Conservation (phyloP, 2,113 vertebrate genomes). For the Sardina pilchardus region DNA sequence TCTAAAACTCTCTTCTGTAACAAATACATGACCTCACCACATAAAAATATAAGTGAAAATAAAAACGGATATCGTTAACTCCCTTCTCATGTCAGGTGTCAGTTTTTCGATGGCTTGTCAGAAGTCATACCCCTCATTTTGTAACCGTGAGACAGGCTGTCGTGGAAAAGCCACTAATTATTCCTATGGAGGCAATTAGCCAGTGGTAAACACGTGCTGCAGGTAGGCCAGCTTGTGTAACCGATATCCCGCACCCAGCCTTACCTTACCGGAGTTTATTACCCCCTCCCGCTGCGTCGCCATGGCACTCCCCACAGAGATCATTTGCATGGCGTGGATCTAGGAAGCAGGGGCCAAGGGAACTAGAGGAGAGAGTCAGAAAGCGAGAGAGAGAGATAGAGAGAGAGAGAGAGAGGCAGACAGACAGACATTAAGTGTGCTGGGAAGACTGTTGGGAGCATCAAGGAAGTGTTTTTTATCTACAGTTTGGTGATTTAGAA, state of each 20-base stretch:
- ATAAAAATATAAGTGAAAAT: too few species aligned
- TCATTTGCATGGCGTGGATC: constrained; percentile 73
- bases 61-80: too few species aligned
- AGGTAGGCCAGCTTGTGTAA: constrained; percentile 56
- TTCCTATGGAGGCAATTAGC: background rate
- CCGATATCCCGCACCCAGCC: constrained; percentile 53
- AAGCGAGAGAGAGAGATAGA: background rate
- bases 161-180: too few species aligned
- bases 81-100: too few species aligned
- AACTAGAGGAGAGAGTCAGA: constrained; percentile 10
- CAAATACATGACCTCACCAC: too few species aligned
- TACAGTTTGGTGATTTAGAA: too few species aligned
- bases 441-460: background rate
- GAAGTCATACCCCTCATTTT: too few species aligned
- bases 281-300: constrained; percentile 60
- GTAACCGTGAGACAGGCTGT: too few species aligned
- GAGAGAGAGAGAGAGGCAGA: background rate
- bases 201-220: constrained; percentile 15
- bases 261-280: constrained; percentile 32
- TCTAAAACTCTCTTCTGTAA: too few species aligned
- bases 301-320: constrained; percentile 49
- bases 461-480: too few species aligned
- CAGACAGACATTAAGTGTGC: background rate
- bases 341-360: constrained; percentile 51
- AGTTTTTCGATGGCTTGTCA: too few species aligned